Evolutionary conservation across 2,888 invertebrate genomes (phyloP), one percentile per base, ranked within the genome.

Genomic region (Dolichopus griseipennis): DNA sequence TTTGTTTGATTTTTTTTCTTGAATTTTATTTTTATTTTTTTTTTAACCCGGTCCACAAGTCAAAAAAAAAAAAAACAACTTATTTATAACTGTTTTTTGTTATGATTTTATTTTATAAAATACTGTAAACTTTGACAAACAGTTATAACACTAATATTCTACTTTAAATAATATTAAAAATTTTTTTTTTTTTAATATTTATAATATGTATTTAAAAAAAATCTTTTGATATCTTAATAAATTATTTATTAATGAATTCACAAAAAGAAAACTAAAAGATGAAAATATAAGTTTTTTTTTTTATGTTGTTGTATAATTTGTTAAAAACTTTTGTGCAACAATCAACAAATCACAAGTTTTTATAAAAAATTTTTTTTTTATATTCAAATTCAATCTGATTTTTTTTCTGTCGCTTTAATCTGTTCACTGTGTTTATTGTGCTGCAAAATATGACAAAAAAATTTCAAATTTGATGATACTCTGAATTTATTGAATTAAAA

Each of bases 271-370:
- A 12, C 1, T 5, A 41, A 12, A 41, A 41, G 8, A 41, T 41
- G 15, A 2, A 41, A 41, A 41, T 2, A 12, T 5, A 15, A 41
- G 12, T 52, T 9, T 6, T 52, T 52, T 52, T 52, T n/a, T 52
- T 7, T 15, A 18, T 52, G 1, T n/a, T 52, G 2, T 52, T 52
- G 52, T 15, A 52, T 3, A 52, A 52, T 52, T 52, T 52, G 6
- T 52, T n/a, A 52, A 52, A n/a, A 52, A 52, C 52, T 52, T 52
- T 52, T 52, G 18, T 52, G 52, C 52, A 52, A 52, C 52, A 52
- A 52, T 52, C 52, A 52, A 52, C 52, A 52, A 52, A 52, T 52
- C 52, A 52, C 8, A 18, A 52, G 9, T 18, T 12, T 52, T 52
- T n/a, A 2, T n/a, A n/a, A n/a, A n/a, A n/a, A n/a, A n/a, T 37